These are phyloP conservation scores for Heterochromis multidens DNA, from an alignment of 2,113 vertebrate genomes.

Conservation along the genomic window DNA sequence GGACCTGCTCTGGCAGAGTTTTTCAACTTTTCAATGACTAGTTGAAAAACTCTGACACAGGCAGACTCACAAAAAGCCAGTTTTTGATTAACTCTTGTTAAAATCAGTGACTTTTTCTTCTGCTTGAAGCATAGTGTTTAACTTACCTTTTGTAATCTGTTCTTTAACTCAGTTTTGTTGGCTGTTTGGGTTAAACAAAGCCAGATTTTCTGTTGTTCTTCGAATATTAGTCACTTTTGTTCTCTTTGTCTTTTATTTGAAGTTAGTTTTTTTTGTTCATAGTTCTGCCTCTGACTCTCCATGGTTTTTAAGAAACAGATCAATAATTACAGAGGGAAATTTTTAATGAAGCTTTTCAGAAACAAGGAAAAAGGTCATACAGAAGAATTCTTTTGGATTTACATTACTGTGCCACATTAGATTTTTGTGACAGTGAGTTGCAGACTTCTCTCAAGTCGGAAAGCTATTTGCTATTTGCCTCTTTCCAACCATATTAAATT, in stretches of 20 bases:
- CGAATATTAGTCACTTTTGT: background rate
- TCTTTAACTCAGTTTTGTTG: background rate
- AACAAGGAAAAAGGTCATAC: background rate
- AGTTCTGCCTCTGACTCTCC: background rate
- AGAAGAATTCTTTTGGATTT: too few relatives aligned
- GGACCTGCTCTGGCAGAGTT: too few relatives aligned
- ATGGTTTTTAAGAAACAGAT: background rate
- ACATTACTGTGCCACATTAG: background rate
- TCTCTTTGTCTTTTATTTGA: background rate
- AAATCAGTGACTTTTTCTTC: too few relatives aligned
- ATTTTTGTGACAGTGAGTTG: background rate
- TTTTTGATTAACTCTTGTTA: too few relatives aligned
- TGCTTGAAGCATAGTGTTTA: background rate
- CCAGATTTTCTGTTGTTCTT: background rate
- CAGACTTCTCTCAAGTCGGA: background rate
- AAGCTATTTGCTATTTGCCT: background rate
- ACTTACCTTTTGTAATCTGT: background rate
- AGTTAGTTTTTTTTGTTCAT: background rate
- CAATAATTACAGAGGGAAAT: background rate
- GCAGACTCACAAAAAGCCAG: too few relatives aligned
- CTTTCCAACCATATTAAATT: too few relatives aligned
- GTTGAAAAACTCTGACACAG: too few relatives aligned
- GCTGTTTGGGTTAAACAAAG: background rate
- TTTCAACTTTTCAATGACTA: too few relatives aligned
- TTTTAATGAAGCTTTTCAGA: background rate